A percentile compares a stretch with the other conserved stretches of the same genome.
Evolutionary conservation across 2,797 vertebrate genomes (phyloP).

Genomic region (Cyclura pinguis): DNA sequence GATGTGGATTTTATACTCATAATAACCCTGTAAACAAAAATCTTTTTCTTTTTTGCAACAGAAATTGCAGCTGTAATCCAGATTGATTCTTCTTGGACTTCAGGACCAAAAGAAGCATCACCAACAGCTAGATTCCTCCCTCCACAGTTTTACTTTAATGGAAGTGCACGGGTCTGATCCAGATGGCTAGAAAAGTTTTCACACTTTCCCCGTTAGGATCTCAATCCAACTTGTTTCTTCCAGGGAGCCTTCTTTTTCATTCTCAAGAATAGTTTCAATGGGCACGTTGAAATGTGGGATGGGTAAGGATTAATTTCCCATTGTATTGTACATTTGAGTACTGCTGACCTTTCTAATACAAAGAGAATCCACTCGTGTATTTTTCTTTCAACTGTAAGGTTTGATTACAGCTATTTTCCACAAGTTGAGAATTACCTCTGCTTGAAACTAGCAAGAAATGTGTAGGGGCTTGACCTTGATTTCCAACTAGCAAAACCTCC

Average conservation of each 20-base stretch:
- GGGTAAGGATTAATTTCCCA: slow-evolving; percentile 5
- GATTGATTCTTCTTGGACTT: too few relatives aligned
- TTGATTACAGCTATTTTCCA: slow-evolving; percentile 41
- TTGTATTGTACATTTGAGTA: slow-evolving; percentile 11
- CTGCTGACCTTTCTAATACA: slow-evolving; percentile 33
- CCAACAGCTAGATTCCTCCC: too few relatives aligned
- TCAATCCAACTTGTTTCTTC: neutral
- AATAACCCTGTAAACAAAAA: too few relatives aligned
- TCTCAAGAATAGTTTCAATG: slow-evolving; percentile 23
- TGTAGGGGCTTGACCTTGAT: slow-evolving; percentile 35
- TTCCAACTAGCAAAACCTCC: slow-evolving; percentile 14
- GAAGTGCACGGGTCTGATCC: too few relatives aligned
- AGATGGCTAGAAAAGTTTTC: too few relatives aligned
- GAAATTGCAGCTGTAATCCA: too few relatives aligned
- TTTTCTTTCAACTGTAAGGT: neutral
- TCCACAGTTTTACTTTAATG: too few relatives aligned
- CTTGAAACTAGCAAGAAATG: slow-evolving; percentile 11
- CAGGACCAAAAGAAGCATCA: too few relatives aligned
- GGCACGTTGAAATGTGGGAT: neutral
- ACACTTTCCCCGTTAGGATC: too few relatives aligned
- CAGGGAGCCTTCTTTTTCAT: neutral
- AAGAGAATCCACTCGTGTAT: slow-evolving; percentile 28
- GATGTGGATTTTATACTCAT: neutral
- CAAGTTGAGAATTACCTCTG: slow-evolving; percentile 34
- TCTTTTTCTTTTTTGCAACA: too few relatives aligned